These are phyloP conservation scores for Colaptes auratus DNA, from an alignment of 2,113 vertebrate species.

Conservation along the genomic window DNA sequence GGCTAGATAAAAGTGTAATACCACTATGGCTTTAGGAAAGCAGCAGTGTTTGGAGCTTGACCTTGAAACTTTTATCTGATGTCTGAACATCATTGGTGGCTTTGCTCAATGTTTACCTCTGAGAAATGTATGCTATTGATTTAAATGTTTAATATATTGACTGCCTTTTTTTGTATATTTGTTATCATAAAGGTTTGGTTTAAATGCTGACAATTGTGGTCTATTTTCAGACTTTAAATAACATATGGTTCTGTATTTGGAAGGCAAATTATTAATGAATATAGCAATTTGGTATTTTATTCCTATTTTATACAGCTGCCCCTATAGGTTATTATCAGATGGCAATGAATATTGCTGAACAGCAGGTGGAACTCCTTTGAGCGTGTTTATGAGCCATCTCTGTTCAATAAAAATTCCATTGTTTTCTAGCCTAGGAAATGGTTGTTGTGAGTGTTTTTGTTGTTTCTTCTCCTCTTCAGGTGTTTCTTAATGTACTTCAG, in stretches of 20 bases:
- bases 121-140: conserved; percentile 62
- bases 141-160: conserved; percentile 74
- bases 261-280: conserved; percentile 61
- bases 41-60: conserved; percentile 59
- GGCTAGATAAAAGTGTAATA: conserved; percentile 34
- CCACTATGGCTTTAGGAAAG: conserved; percentile 44
- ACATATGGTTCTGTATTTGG: conserved; percentile 59
- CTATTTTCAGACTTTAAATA: conserved; percentile 70
- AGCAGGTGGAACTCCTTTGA: conserved; percentile 67
- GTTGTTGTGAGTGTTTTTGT: conserved; percentile 11
- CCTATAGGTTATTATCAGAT: conserved; percentile 58
- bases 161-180: conserved; percentile 73
- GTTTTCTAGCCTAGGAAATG: conserved; percentile 68
- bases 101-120: conserved; percentile 65
- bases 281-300: conserved; percentile 68
- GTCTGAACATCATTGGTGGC: conserved; percentile 39
- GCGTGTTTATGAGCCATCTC: conserved; percentile 63
- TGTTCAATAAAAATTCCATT: conserved; percentile 68
- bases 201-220: conserved; percentile 67
- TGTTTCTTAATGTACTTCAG: background rate
- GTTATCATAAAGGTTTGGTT: conserved; percentile 63
- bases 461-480: background rate
- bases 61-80: conserved; percentile 38
- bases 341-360: conserved; percentile 62
- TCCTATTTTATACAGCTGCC: conserved; percentile 66